These are phyloP conservation scores for Ictidomys tridecemlineatus DNA, from an alignment of 2,113 vertebrate genomes.

Conservation along the genomic window DNA sequence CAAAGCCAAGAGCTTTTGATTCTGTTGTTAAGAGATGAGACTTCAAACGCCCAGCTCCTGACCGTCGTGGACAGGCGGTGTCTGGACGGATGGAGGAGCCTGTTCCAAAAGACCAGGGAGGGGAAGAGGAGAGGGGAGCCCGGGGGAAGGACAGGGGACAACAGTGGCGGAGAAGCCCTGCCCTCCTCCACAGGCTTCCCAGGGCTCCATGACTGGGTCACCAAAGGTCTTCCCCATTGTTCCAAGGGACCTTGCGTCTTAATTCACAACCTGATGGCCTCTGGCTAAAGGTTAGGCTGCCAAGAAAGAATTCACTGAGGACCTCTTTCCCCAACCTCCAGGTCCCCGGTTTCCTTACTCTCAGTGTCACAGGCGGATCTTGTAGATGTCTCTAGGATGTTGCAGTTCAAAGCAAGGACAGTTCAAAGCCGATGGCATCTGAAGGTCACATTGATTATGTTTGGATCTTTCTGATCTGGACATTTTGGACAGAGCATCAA, in stretches of 20 bases:
- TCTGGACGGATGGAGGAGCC: neutral
- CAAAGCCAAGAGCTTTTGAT: neutral
- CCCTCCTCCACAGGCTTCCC: neutral
- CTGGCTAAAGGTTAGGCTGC: neutral
- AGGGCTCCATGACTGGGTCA: too few relatives aligned
- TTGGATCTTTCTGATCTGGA: neutral
- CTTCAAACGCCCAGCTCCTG: neutral
- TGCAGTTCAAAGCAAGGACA: neutral
- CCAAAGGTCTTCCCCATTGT: neutral
- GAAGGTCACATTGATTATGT: neutral
- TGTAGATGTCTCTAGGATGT: neutral
- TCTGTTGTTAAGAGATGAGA: neutral
- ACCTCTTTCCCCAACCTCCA: neutral
- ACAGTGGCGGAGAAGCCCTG: neutral
- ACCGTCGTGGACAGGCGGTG: fast-evolving
- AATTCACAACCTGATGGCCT: neutral
- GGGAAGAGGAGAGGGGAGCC: neutral
- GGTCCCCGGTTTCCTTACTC: neutral
- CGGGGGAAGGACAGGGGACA: neutral
- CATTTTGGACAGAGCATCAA: neutral
- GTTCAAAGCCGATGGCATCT: neutral
- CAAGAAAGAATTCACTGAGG: neutral
- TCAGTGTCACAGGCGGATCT: neutral
- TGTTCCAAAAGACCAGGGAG: neutral
- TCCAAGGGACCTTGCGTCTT: neutral